Evolutionary conservation across 2,888 invertebrate species (phyloP).

Genomic region (Noctua janthe): DNA sequence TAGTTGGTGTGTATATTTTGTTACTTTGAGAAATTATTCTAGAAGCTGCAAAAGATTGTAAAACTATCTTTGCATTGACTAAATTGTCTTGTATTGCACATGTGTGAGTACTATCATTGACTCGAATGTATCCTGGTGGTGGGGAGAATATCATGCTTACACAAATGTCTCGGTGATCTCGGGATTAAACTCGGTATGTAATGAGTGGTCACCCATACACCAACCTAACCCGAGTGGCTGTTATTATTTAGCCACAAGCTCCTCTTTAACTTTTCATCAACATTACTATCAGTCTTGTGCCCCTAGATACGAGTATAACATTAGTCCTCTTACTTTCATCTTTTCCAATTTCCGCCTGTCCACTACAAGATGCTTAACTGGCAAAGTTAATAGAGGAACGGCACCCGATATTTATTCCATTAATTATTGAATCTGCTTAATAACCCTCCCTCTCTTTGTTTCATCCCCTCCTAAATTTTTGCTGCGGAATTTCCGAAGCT

Average conservation of each 20-base stretch:
- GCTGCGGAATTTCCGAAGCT: constrained; percentile 25
- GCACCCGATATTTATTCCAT: constrained; percentile 72
- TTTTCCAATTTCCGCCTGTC: background rate
- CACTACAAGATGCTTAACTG: constrained; percentile 23
- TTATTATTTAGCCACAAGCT: no score
- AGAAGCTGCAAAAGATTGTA: no score
- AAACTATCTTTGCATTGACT: no score
- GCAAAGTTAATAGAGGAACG: constrained; percentile 32
- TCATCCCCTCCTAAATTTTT: constrained; percentile 26
- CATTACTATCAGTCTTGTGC: background rate
- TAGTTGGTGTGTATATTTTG: background rate
- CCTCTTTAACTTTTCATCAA: background rate
- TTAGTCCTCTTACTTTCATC: background rate
- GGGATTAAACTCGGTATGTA: no score
- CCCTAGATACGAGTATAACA: background rate
- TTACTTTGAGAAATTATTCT: background rate
- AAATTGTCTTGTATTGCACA: no score
- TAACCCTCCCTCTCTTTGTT: constrained; percentile 46
- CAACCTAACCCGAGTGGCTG: no score
- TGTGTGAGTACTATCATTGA: no score
- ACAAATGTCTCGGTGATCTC: no score
- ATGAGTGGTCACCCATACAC: no score
- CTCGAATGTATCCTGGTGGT: no score
- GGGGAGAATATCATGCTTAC: no score
- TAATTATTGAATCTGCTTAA: constrained; percentile 72